These are phyloP conservation scores for Polypterus senegalus DNA, from an alignment of 2,113 vertebrate genomes.

Conservation along the genomic window DNA sequence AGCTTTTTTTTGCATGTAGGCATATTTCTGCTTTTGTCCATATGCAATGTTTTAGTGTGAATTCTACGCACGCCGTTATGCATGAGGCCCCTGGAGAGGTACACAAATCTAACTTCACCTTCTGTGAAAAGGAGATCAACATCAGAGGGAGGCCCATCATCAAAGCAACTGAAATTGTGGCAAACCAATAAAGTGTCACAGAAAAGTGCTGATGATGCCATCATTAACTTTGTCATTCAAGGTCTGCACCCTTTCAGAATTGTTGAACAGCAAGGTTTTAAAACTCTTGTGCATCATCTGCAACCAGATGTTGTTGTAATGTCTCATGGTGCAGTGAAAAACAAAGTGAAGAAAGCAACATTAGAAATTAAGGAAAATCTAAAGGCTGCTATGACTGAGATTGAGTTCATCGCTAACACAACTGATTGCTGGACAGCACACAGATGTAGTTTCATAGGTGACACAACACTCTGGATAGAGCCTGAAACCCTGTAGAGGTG, in stretches of 20 bases:
- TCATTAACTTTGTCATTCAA: not conserved
- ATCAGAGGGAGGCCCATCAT: not conserved
- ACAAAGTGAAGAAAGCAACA: not conserved
- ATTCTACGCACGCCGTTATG: not conserved
- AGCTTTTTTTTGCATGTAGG: too few species aligned
- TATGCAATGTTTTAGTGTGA: too few species aligned
- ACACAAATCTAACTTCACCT: not conserved
- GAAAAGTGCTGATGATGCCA: too few species aligned
- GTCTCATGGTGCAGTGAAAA: not conserved
- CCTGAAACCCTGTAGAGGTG: not conserved
- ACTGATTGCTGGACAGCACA: slow-evolving; percentile 3
- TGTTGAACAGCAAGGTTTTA: slow-evolving; percentile 1
- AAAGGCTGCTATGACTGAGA: slow-evolving; percentile 2
- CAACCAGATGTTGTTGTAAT: not conserved
- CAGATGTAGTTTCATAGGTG: not conserved
- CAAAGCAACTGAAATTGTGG: not conserved
- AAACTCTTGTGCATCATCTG: slow-evolving; percentile 1
- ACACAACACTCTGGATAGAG: not conserved
- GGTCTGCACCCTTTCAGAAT: not conserved
- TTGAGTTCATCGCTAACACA: not conserved
- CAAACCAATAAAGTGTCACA: too few species aligned
- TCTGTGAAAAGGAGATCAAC: not conserved
- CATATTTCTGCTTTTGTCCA: too few species aligned
- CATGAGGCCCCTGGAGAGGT: not conserved
- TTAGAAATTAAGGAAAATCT: not conserved